These are phyloP conservation scores for Ligdia adustata DNA, from an alignment of 2,888 invertebrate species.

Conservation along the genomic window DNA sequence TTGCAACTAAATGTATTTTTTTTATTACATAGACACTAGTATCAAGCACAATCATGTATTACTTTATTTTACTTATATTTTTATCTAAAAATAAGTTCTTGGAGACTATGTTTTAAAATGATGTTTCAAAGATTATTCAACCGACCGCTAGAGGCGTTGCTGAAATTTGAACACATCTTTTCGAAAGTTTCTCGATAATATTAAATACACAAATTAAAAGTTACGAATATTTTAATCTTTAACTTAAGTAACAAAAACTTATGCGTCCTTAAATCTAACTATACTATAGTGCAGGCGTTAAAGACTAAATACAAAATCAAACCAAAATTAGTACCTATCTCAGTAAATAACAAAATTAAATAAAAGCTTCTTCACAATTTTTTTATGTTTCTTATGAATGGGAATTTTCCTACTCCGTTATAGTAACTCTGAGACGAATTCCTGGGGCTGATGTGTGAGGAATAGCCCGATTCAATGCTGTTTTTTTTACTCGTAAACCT, in stretches of 20 bases:
- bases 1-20: no score
- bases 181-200: no score
- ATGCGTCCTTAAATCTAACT: neutral
- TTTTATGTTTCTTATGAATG: slow-evolving; percentile 47
- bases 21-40: no score
- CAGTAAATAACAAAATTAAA: slow-evolving; percentile 39
- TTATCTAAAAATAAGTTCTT: no score
- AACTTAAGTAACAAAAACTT: neutral
- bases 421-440: slow-evolving; percentile 47
- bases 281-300: no score
- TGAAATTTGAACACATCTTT: no score
- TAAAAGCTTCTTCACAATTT: slow-evolving; percentile 40
- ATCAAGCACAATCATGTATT: no score
- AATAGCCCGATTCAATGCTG: slow-evolving; percentile 62
- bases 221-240: neutral
- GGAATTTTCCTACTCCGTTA: slow-evolving; percentile 55
- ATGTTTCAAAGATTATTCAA: no score
- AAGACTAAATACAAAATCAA: slow-evolving; percentile 33
- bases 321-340: slow-evolving; percentile 30
- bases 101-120: no score
- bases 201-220: neutral
- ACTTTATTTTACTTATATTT: no score
- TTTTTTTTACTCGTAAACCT: slow-evolving; percentile 50
- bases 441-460: slow-evolving; percentile 46
- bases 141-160: no score